A percentile compares a stretch with the other conserved stretches of the same genome.
Evolutionary conservation across 2,797 vertebrate genomes (phyloP).

Genomic region (Cryptoprocta ferox): DNA sequence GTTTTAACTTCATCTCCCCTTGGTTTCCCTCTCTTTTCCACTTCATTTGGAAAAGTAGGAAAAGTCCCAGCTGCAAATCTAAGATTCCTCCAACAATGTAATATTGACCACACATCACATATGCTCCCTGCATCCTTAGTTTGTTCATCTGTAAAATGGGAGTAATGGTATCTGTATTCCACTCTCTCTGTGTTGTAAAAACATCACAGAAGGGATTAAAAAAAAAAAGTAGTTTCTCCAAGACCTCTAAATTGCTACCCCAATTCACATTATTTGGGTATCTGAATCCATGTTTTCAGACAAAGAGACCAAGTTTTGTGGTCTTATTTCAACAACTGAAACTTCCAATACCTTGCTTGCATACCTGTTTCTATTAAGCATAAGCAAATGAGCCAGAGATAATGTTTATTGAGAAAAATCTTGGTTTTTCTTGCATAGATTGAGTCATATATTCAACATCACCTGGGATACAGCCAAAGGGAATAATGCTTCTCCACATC

Average conservation of each 20-base stretch:
- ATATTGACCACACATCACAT: not conserved
- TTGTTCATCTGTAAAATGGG: conserved; percentile 12
- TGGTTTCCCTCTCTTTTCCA: conserved; percentile 10
- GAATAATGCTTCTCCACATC: not conserved
- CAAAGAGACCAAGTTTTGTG: not conserved
- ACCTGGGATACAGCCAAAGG: not conserved
- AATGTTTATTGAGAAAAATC: conserved; percentile 55
- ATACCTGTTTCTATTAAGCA: conserved; percentile 36
- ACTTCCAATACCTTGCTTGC: not conserved
- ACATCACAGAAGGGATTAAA: not conserved
- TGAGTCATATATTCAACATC: conserved; percentile 27
- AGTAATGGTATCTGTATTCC: not conserved
- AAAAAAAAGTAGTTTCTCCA: not conserved
- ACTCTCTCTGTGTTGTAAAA: not conserved
- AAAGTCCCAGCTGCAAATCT: not conserved
- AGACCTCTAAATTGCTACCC: not conserved
- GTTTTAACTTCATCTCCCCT: conserved; percentile 40
- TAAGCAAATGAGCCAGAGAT: conserved; percentile 38
- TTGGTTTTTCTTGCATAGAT: not conserved
- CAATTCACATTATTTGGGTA: not conserved
- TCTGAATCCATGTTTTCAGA: not conserved
- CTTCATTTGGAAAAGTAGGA: not conserved
- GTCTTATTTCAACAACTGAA: conserved; percentile 45
- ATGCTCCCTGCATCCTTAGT: not conserved
- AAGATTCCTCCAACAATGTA: not conserved